Evolutionary conservation across 2,888 invertebrate species (phyloP), one percentile per base, ranked within the genome.

Genomic region (Eristalis tenax): DNA sequence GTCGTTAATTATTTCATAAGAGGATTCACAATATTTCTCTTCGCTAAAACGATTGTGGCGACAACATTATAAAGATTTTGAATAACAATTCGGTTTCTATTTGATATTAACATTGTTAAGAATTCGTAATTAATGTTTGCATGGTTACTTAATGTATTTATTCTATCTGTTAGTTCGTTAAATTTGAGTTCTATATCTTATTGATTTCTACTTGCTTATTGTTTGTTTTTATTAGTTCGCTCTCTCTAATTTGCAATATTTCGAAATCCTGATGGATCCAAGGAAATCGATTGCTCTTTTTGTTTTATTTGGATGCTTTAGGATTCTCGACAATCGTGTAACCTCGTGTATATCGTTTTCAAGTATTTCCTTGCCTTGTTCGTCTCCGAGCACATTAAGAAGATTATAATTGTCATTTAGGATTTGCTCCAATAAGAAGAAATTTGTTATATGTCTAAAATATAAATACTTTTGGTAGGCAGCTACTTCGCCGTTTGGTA

Each of bases 251-350:
- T 76, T 59, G 32, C 4, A 66, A 18, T 22, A 68, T 76, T 59
- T 75, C 26, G 13, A 75, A 66, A 66, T 75, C 66, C 43, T 57
- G 23, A 15, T 38, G 13, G 75, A 75, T 23, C 75, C 65, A 22
- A 65, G 63, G 18, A 65, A 57, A 35, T 75, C 57, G 10, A 65
- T 66, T 1, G 66, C 63, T 28, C 75, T 32, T 4, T 63, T 15
- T 15, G 15, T 32, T 75, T 22, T 77, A 32, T 26, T 26, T 26
- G 26, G 26, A 26, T 1, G 26, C 26, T 26, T 26, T 26, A 26
- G 26, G 26, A 26, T 26, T 26, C 3, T 26, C 26, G 26, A 26
- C 26, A 26, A 28, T 28, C 28, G 28, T 28, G 28, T 28, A 28
- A 28, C 28, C 28, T 28, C 28, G 2, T 28, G 28, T 28, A 28